These are phyloP conservation scores for Myotis findleyi DNA, from an alignment of 2,797 vertebrate species.

Conservation along the genomic window DNA sequence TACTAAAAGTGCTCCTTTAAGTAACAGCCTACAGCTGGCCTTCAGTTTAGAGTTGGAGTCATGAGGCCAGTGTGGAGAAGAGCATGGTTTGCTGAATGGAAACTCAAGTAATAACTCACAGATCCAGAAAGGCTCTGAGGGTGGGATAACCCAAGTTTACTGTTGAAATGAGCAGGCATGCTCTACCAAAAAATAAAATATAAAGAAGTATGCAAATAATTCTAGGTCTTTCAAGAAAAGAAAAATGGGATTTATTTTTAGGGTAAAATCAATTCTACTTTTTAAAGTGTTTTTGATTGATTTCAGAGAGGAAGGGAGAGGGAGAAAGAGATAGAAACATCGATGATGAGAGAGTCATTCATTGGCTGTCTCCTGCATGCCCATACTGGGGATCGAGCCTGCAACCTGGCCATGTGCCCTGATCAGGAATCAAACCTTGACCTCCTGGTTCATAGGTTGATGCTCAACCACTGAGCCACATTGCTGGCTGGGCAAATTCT, in stretches of 20 bases:
- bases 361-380: too few relatives aligned
- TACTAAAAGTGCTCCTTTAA: not conserved
- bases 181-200: not conserved
- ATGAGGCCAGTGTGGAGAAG: not conserved
- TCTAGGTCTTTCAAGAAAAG: conserved; percentile 12
- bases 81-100: not conserved
- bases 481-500: too few relatives aligned
- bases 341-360: too few relatives aligned
- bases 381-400: too few relatives aligned
- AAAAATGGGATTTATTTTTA: not conserved
- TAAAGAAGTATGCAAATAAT: not conserved
- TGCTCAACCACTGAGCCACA: too few relatives aligned
- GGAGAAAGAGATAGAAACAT: too few relatives aligned
- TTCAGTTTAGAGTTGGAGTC: not conserved
- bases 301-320: too few relatives aligned
- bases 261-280: not conserved
- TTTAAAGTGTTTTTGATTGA: not conserved
- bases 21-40: not conserved
- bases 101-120: not conserved
- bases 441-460: too few relatives aligned
- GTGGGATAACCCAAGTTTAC: not conserved
- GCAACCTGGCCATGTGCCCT: too few relatives aligned
- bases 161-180: not conserved
- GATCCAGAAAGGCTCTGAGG: not conserved
- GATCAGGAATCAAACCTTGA: too few relatives aligned